Evolutionary conservation across 2,888 invertebrate species (phyloP).

Genomic region (Netelia inedita): DNA sequence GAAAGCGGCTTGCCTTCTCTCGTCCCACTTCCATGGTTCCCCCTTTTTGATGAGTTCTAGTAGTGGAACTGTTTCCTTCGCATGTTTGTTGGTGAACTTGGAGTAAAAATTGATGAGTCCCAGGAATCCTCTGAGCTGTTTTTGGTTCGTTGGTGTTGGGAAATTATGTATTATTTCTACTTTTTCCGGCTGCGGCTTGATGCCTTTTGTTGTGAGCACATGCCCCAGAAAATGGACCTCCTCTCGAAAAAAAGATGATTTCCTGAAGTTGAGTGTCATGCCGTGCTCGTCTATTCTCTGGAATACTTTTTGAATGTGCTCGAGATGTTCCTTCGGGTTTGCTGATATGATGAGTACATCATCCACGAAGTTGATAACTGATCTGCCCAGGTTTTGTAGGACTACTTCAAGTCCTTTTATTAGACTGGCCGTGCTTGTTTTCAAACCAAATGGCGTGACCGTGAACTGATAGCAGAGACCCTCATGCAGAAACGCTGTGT

Average conservation of each 20-base stretch:
- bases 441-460: not conserved
- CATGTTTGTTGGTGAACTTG: slow-evolving; percentile 56
- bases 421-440: slow-evolving; percentile 7
- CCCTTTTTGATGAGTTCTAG: too few relatives aligned
- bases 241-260: slow-evolving; percentile 67
- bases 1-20: not conserved
- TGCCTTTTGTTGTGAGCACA: slow-evolving; percentile 64
- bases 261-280: slow-evolving; percentile 67
- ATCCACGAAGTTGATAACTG: slow-evolving; percentile 20
- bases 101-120: slow-evolving; percentile 59
- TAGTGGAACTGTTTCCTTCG: slow-evolving; percentile 50
- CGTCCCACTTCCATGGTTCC: slow-evolving; percentile 25
- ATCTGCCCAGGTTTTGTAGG: not conserved
- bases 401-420: not conserved
- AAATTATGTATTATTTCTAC: slow-evolving; percentile 62
- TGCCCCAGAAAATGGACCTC: slow-evolving; percentile 72
- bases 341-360: slow-evolving; percentile 16
- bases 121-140: slow-evolving; percentile 3
- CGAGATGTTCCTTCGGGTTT: not conserved
- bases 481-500: not conserved
- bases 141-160: not conserved
- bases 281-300: slow-evolving; percentile 45
- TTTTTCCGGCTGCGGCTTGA: slow-evolving; percentile 68
- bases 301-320: slow-evolving; percentile 44
- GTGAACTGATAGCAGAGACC: not conserved